Base-by-base conservation (phyloP, 2,888 invertebrate species). In the Cephus nigrinus region DNA sequence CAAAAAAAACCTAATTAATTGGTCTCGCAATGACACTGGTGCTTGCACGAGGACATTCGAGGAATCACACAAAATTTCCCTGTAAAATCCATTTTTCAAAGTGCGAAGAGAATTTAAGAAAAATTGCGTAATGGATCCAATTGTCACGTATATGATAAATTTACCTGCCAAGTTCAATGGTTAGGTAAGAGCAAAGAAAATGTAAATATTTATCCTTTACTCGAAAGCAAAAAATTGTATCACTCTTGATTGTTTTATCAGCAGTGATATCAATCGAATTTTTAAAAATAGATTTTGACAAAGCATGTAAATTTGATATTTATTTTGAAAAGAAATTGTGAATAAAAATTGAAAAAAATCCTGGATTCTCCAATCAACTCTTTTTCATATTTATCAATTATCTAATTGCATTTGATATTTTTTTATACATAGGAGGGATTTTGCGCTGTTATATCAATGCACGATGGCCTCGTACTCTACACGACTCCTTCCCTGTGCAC, bases 361-460 rank as follows among this genome's bases (percentile, higher is more conserved):
- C 2, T 23, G 55, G 55, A 23, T 55, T 55, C 40, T 15, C 40
- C 15, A 40, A 40, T 40, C 40, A 30, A 36, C 33, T 73, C 73
- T 55, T 15, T 34, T 30, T 34, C 1, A 3, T 15, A 74, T 55
- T 23, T 55, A 55, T 23, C 55, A 23, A 23, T 55, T 9, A 1
- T 55, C 23, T 23, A 55, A 55, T 55, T 55, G 2, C 23, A 2
- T 76, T 74, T 74, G 75, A 74, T 79, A 32, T 78, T 34, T 73
- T 75, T 79, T 76, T 71, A 87, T 91, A 76, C 87, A 1, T 23
- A 97, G 95, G 95, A 95, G 72, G 95, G 95, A 76, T 97, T 97
- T 90, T 95, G 95, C 77, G 95, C 96, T 84, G 95, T 97, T 0
- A 95, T 97, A 82, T 97, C 97, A 0, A 95, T 97, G 95, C 93